A percentile compares a stretch with the other conserved stretches of the same genome.
Conservation (phyloP, 30 jellyfish, hydroid and myxozoan genomes). For the Mastigias papua region DNA sequence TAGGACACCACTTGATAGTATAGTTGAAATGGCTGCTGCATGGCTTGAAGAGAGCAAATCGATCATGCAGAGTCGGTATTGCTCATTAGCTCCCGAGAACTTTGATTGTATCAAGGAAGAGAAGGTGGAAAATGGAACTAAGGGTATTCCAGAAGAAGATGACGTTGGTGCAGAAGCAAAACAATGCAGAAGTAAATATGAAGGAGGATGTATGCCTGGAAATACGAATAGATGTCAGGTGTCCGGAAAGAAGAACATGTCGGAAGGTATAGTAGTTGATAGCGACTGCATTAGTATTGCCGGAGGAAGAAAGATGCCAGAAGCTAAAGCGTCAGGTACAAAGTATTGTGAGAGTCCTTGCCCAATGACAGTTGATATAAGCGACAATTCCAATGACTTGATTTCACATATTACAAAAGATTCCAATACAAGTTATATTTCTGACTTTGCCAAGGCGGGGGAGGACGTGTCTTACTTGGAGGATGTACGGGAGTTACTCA, state of each 20-base stretch:
- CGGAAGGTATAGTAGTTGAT: too few relatives aligned
- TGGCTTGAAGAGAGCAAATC: conserved; percentile 72
- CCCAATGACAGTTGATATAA: not conserved
- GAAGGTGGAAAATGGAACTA: not conserved
- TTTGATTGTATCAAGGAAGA: not conserved
- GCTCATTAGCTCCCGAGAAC: not conserved
- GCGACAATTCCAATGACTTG: not conserved
- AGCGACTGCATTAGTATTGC: too few relatives aligned
- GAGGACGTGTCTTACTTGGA: not conserved
- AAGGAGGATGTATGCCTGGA: not conserved
- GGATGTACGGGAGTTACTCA: conserved; percentile 1
- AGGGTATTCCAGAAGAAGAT: not conserved
- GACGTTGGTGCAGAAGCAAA: too few relatives aligned
- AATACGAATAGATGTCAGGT: not conserved
- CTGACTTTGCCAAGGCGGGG: not conserved
- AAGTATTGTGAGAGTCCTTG: not conserved
- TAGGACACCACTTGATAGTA: conserved; percentile 22
- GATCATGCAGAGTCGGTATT: conserved; percentile 5
- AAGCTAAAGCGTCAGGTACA: not conserved
- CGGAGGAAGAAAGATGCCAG: not conserved
- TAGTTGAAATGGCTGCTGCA: conserved; percentile 58
- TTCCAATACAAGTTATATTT: too few relatives aligned
- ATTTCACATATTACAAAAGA: not conserved
- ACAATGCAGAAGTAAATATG: too few relatives aligned
- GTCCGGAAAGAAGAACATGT: too few relatives aligned